These are phyloP conservation scores for Amphipoea oculea DNA, from an alignment of 2,888 invertebrate genomes.

Conservation along the genomic window DNA sequence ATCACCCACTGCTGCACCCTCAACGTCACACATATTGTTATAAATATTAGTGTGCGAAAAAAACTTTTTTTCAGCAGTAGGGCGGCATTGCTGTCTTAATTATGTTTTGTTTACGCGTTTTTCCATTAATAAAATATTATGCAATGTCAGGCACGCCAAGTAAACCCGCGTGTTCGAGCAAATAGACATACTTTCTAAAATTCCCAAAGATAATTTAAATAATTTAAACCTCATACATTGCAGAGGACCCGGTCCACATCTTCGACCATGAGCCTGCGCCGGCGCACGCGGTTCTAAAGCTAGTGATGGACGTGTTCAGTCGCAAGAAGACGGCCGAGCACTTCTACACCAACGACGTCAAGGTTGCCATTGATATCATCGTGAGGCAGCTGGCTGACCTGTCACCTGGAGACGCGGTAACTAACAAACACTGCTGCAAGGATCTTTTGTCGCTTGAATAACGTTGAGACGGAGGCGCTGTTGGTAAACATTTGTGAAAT, in stretches of 20 bases:
- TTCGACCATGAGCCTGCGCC: slow-evolving; percentile 95
- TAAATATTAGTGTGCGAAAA: too few species aligned
- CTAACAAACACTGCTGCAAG: neutral
- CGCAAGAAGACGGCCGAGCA: slow-evolving; percentile 94
- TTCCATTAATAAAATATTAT: neutral
- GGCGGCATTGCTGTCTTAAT: neutral
- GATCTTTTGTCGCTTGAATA: neutral
- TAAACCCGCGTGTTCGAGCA: neutral
- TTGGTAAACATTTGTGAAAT: neutral
- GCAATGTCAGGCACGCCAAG: neutral
- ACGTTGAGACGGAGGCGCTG: neutral
- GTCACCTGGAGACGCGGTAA: slow-evolving; percentile 95
- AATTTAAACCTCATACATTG: slow-evolving; percentile 61
- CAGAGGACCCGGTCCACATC: slow-evolving; percentile 96
- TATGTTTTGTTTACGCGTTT: neutral
- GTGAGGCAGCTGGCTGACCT: slow-evolving; percentile 97
- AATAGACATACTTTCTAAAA: neutral
- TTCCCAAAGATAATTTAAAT: neutral
- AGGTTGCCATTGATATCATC: slow-evolving; percentile 98
- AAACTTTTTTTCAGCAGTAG: too few species aligned
- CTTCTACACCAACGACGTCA: slow-evolving; percentile 98
- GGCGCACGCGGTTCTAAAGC: slow-evolving; percentile 96
- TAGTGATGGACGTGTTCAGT: slow-evolving; percentile 96
- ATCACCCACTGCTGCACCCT: too few species aligned
- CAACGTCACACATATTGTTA: neutral